Evolutionary conservation across 64 coral and sea anemone species (phyloP).

Genomic region (Montipora sp.): DNA sequence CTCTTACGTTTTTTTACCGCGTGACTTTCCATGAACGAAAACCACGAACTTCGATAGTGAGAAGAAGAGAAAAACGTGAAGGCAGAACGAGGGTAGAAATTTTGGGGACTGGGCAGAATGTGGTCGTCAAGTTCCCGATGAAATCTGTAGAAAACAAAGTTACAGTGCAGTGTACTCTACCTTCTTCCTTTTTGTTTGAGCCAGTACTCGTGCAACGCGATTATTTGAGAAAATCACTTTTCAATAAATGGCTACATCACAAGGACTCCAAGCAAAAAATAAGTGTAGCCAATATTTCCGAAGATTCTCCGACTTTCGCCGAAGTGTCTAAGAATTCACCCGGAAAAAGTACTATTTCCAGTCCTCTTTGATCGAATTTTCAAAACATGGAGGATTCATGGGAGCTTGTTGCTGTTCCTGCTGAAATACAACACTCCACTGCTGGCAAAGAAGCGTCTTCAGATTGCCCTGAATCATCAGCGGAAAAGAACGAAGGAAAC

Average conservation of each 20-base stretch:
- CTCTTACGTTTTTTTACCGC: not conserved
- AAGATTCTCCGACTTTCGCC: not conserved
- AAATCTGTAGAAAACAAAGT: too few species aligned
- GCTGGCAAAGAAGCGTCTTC: conserved; percentile 18
- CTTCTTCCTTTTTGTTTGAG: too few species aligned
- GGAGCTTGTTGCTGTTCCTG: conserved; percentile 74
- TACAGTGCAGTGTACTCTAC: too few species aligned
- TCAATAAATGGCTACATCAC: too few species aligned
- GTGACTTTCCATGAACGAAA: not conserved
- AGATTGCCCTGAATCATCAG: not conserved
- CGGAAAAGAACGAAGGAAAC: conserved; percentile 20
- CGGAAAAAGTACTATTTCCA: not conserved
- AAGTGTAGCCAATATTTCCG: not conserved
- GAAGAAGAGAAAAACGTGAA: not conserved
- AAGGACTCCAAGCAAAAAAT: too few species aligned
- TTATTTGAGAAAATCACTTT: too few species aligned
- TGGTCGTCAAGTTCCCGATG: too few species aligned
- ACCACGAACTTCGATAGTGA: not conserved
- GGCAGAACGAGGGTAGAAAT: too few species aligned
- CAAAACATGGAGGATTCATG: conserved; percentile 93
- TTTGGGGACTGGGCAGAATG: not conserved
- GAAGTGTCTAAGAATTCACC: not conserved
- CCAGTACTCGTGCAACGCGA: too few species aligned
- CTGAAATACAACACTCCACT: conserved; percentile 84
- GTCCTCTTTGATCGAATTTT: not conserved